phyloP scores from a whole-genome alignment of 2,113 vertebrate species.

The Dasyurus viverrinus region DNA sequence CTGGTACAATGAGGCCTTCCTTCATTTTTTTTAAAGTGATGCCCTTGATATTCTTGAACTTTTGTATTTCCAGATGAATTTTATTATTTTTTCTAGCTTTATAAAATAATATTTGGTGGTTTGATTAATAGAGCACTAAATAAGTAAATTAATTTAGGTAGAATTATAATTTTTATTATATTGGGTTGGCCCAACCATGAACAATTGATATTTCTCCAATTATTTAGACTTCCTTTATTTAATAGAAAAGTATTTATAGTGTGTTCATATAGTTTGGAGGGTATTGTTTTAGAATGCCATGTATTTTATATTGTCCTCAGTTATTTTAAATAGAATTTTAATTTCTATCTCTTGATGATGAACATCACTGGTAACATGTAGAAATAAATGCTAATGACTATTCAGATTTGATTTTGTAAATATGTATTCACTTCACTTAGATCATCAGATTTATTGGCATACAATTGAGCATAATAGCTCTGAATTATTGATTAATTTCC shows the following conservation, averaged over 20 bases:
- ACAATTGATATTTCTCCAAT: background rate
- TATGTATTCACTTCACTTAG: background rate
- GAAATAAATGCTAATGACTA: background rate
- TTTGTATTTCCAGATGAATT: background rate
- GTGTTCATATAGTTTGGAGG: background rate
- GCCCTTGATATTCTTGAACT: background rate
- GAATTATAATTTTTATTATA: background rate
- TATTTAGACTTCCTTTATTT: background rate
- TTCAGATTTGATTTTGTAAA: background rate
- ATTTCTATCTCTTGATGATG: background rate
- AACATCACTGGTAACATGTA: background rate
- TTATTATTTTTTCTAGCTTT: background rate
- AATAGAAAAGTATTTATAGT: background rate
- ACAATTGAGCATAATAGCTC: background rate
- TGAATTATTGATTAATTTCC: background rate
- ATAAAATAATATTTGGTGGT: background rate
- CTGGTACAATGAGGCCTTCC: background rate
- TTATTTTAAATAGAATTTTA: background rate
- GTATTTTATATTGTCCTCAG: background rate
- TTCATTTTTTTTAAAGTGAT: background rate
- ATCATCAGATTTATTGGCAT: background rate
- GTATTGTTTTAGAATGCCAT: background rate
- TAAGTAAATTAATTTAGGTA: background rate
- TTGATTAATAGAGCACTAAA: background rate
- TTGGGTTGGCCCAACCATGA: background rate